Percentiles rank a stretch among this genome's conserved stretches.
Evolutionary conservation across 2,113 vertebrate genomes (phyloP).

Genomic region (Scomber colias): DNA sequence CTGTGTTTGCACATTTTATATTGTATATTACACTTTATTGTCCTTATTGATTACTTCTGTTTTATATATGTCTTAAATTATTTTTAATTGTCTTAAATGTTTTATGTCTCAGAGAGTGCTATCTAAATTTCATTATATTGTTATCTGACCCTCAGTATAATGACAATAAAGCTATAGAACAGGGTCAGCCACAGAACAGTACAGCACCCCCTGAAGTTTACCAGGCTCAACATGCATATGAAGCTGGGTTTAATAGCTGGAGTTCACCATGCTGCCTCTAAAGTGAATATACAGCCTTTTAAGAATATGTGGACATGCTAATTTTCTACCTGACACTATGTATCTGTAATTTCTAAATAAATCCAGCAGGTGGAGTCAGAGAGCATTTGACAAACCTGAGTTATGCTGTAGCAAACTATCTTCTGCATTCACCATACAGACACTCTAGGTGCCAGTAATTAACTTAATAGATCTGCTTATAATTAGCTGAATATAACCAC

Average conservation of each 20-base stretch:
- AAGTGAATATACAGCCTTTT: neutral
- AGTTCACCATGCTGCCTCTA: neutral
- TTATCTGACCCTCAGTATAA: no score
- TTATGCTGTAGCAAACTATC: neutral
- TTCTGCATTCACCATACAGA: slow-evolving; percentile 25
- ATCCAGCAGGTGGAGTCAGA: slow-evolving; percentile 68
- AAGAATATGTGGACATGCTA: neutral
- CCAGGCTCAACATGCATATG: neutral
- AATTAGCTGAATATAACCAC: slow-evolving; percentile 7
- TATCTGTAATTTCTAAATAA: slow-evolving; percentile 8
- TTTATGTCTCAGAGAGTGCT: no score
- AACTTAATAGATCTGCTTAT: neutral
- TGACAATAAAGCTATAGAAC: no score
- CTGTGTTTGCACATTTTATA: no score
- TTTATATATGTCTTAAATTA: no score
- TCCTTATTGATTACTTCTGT: no score
- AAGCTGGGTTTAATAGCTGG: neutral
- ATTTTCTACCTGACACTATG: neutral
- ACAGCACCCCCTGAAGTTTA: slow-evolving; percentile 4
- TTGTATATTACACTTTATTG: no score
- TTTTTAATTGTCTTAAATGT: no score
- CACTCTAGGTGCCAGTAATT: neutral
- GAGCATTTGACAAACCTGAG: slow-evolving; percentile 26
- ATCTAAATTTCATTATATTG: no score
- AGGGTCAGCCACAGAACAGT: neutral